Evolutionary conservation across 2,888 invertebrate species (phyloP).

Genomic region (Drosophila suboccidentalis): DNA sequence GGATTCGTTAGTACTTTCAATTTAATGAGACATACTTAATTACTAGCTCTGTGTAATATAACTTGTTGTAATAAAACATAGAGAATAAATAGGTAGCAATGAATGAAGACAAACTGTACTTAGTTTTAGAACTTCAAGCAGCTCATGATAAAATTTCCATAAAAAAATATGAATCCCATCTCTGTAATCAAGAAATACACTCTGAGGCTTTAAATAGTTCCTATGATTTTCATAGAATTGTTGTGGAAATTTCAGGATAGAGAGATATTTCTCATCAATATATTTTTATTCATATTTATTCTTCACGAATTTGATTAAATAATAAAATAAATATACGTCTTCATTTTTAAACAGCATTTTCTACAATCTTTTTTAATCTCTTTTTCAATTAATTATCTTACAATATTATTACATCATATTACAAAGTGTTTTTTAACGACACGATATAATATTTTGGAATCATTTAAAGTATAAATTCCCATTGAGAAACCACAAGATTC

Average conservation of each 20-base stretch:
- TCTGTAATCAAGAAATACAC: too few species aligned
- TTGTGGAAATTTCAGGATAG: not conserved
- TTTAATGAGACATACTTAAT: conserved; percentile 51
- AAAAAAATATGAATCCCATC: too few species aligned
- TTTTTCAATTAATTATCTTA: not conserved
- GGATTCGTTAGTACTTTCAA: conserved; percentile 26
- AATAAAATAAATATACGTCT: not conserved
- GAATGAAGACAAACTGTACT: not conserved
- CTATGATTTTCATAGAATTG: not conserved
- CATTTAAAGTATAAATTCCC: conserved; percentile 3
- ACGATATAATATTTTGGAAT: not conserved
- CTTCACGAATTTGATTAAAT: not conserved
- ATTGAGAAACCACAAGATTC: conserved; percentile 4
- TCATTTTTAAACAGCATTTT: not conserved
- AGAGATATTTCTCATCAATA: not conserved
- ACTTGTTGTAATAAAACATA: not conserved
- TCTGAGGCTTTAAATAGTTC: too few species aligned
- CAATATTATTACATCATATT: conserved; percentile 3
- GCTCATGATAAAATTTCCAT: too few species aligned
- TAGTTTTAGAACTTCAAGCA: too few species aligned
- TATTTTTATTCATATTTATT: not conserved
- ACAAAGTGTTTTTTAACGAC: conserved; percentile 9
- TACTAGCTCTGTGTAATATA: conserved; percentile 8
- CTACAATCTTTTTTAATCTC: not conserved
- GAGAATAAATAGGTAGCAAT: not conserved